Evolutionary conservation across 2,888 invertebrate species (phyloP).

Genomic region (Galerucella nymphaeae): DNA sequence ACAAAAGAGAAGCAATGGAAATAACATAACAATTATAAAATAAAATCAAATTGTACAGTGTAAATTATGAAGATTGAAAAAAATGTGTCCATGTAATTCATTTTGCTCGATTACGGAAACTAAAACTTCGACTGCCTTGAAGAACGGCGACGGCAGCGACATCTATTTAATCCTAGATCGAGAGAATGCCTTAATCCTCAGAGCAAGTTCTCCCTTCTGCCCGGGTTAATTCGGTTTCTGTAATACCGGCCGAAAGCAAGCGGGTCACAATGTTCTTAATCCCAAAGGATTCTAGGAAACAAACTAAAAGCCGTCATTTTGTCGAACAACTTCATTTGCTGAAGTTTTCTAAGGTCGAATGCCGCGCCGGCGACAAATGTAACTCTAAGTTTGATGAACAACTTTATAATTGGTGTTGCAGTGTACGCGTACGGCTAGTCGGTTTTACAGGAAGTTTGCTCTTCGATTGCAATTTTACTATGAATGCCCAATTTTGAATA

Average conservation of each 20-base stretch:
- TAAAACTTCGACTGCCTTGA: slow-evolving; percentile 48
- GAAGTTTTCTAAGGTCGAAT: slow-evolving; percentile 54
- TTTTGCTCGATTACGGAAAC: slow-evolving; percentile 43
- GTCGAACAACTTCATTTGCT: slow-evolving; percentile 58
- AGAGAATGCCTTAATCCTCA: slow-evolving; percentile 62
- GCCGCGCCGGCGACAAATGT: slow-evolving; percentile 47
- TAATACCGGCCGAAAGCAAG: slow-evolving; percentile 56
- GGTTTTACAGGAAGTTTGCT: slow-evolving; percentile 1
- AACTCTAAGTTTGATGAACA: slow-evolving; percentile 41
- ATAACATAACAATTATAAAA: too few relatives aligned
- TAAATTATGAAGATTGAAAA: background rate
- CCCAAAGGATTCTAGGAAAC: slow-evolving; percentile 60
- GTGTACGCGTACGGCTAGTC: slow-evolving; percentile 9
- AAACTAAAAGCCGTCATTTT: slow-evolving; percentile 62
- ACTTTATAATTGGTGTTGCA: slow-evolving; percentile 30
- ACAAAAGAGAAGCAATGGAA: too few relatives aligned
- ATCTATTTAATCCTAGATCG: slow-evolving; percentile 62
- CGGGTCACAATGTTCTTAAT: slow-evolving; percentile 62
- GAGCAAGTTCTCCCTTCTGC: slow-evolving; percentile 61
- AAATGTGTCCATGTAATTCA: slow-evolving; percentile 44
- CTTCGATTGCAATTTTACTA: slow-evolving; percentile 13
- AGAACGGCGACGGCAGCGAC: slow-evolving; percentile 56
- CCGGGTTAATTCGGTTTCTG: slow-evolving; percentile 60
- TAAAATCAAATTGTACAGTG: too few relatives aligned
- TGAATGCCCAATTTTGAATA: background rate